phyloP scores from a whole-genome alignment of 2,113 vertebrate genomes.

The Drymodes brunneopygia region DNA sequence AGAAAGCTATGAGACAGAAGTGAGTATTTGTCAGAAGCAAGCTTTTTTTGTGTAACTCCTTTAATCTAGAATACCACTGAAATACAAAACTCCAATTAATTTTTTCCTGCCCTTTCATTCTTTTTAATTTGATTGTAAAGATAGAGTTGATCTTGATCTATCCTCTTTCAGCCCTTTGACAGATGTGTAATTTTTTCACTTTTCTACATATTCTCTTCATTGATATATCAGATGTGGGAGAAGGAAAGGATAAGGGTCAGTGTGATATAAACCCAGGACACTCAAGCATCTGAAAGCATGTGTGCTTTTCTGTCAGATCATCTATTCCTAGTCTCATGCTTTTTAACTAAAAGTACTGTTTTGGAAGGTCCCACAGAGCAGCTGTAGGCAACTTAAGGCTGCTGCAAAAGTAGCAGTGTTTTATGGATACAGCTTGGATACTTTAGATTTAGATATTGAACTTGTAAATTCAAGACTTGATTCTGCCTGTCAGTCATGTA shows the following conservation, averaged over 20 bases:
- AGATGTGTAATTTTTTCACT: rapidly evolving
- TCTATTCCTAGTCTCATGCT: not conserved
- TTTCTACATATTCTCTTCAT: not conserved
- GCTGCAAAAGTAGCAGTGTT: not conserved
- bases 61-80: not conserved
- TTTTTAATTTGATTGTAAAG: not conserved
- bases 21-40: not conserved
- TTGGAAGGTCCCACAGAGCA: not conserved
- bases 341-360: not conserved
- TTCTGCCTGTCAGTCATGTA: not conserved
- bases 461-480: not conserved
- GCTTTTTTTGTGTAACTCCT: not conserved
- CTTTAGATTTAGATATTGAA: not conserved
- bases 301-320: not conserved
- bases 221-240: not conserved
- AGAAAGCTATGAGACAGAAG: not conserved
- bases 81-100: not conserved
- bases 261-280: not conserved
- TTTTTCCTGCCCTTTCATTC: not conserved
- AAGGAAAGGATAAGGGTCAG: not conserved
- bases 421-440: not conserved
- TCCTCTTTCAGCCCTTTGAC: not conserved
- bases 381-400: not conserved
- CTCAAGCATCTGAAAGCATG: not conserved
- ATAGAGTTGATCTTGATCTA: not conserved